These are phyloP conservation scores for Heteractis magnifica DNA, from an alignment of 92 coral and sea anemone genomes.

Conservation along the genomic window DNA sequence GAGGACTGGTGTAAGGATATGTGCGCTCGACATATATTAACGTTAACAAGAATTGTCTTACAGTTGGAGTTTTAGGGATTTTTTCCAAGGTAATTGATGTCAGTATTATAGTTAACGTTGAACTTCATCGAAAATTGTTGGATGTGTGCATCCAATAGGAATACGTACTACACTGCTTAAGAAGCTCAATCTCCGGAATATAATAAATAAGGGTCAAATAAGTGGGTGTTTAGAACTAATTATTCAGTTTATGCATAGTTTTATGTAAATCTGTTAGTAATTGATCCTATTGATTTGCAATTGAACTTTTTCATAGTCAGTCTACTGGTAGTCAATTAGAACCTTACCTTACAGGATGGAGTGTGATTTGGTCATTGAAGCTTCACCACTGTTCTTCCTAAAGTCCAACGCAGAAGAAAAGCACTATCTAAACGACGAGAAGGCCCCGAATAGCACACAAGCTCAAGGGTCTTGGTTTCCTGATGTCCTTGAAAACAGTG, in stretches of 20 bases:
- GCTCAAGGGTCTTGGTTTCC: background rate
- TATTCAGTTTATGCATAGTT: background rate
- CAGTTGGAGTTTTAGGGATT: too few species aligned
- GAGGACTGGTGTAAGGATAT: too few species aligned
- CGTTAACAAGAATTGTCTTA: too few species aligned
- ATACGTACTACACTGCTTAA: background rate
- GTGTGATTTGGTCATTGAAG: slow-evolving; percentile 9
- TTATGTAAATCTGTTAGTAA: background rate
- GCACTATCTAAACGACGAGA: background rate
- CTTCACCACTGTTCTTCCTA: slow-evolving; percentile 27
- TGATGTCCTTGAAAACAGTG: background rate
- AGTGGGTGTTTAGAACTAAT: background rate
- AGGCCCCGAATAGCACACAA: background rate
- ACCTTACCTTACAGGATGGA: slow-evolving; percentile 8
- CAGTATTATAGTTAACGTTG: too few species aligned
- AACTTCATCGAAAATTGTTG: too few species aligned
- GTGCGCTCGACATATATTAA: too few species aligned
- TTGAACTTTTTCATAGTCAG: background rate
- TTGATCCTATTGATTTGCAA: background rate
- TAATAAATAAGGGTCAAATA: background rate
- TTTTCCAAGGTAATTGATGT: too few species aligned
- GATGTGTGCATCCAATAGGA: background rate
- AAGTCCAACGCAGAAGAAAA: slow-evolving; percentile 8
- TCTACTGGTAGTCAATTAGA: background rate
- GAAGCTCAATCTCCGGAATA: too few species aligned